Evolutionary conservation across 1,140 invertebrate genomes (phyloP).

Genomic region (Drosophila sucinea): DNA sequence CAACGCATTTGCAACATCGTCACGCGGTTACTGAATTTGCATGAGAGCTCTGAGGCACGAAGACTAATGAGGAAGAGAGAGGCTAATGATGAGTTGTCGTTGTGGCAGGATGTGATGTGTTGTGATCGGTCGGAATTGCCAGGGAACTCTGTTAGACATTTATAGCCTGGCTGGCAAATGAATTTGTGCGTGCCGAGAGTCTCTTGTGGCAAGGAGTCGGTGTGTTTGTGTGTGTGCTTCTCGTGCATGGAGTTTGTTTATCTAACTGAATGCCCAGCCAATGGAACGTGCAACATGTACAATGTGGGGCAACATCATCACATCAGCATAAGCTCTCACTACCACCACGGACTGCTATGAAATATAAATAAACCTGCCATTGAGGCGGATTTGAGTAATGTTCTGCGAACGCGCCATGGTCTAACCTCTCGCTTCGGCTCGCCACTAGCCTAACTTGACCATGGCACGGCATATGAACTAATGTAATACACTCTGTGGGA

Average conservation of each 20-base stretch:
- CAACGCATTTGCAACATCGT: constrained; percentile 4
- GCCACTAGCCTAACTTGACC: neutral
- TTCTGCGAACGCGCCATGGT: constrained; percentile 22
- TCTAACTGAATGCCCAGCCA: neutral
- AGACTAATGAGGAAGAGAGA: neutral
- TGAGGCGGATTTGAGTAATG: constrained; percentile 48
- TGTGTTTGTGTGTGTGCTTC: neutral
- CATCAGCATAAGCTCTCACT: neutral
- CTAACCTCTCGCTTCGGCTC: neutral
- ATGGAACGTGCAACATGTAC: neutral
- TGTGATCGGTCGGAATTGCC: neutral
- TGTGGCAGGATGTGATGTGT: neutral
- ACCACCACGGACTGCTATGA: constrained; percentile 17
- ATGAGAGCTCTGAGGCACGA: neutral
- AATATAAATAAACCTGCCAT: constrained; percentile 37
- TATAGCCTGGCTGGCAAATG: constrained; percentile 1
- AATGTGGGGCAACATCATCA: constrained; percentile 1
- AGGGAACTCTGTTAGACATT: neutral
- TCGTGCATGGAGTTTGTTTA: constrained; percentile 6
- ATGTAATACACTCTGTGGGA: constrained; percentile 4
- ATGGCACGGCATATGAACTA: constrained; percentile 23
- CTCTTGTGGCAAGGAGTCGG: neutral
- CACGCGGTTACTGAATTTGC: neutral
- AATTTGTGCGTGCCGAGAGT: constrained; percentile 7
- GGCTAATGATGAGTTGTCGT: neutral